These are phyloP conservation scores for Hyperoplus immaculatus DNA, from an alignment of 2,797 vertebrate genomes.

Conservation along the genomic window DNA sequence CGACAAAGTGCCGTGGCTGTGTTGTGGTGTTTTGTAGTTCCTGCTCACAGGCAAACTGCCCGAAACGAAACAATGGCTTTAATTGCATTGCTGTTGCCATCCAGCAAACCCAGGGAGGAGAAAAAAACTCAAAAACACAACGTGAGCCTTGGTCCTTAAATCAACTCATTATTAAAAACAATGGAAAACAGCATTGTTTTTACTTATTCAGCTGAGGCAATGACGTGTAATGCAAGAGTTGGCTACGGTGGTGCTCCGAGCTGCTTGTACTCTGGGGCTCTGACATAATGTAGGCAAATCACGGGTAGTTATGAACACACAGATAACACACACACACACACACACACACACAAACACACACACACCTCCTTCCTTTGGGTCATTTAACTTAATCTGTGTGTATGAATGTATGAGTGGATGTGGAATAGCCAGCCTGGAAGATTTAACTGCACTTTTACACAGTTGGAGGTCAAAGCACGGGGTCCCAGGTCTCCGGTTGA, in stretches of 20 bases:
- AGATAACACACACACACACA: constrained; percentile 17
- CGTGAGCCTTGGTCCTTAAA: constrained; percentile 51
- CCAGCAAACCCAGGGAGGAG: constrained; percentile 47
- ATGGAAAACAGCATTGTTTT: constrained; percentile 66
- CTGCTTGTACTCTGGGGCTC: constrained; percentile 52
- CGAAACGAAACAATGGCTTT: constrained; percentile 74
- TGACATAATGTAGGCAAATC: constrained; percentile 47
- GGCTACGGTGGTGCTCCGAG: constrained; percentile 63
- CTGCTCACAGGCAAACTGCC: constrained; percentile 56
- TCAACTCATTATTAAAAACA: constrained; percentile 77
- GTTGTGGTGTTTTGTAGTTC: constrained; percentile 56
- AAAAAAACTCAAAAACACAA: constrained; percentile 72
- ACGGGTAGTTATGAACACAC: constrained; percentile 22
- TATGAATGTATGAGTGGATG: constrained; percentile 31
- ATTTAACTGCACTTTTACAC: constrained; percentile 59
- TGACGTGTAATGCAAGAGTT: constrained; percentile 42
- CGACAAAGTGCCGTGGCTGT: constrained; percentile 37
- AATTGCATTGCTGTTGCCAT: constrained; percentile 73
- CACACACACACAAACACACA: neutral
- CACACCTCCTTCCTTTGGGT: constrained; percentile 15
- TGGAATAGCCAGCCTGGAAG: constrained; percentile 60
- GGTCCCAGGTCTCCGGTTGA: constrained; percentile 48
- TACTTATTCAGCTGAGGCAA: constrained; percentile 59
- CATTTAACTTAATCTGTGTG: constrained; percentile 11
- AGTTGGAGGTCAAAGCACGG: constrained; percentile 44